phyloP scores from a whole-genome alignment of 2,888 invertebrate species.

The Microplitis deprimator region DNA sequence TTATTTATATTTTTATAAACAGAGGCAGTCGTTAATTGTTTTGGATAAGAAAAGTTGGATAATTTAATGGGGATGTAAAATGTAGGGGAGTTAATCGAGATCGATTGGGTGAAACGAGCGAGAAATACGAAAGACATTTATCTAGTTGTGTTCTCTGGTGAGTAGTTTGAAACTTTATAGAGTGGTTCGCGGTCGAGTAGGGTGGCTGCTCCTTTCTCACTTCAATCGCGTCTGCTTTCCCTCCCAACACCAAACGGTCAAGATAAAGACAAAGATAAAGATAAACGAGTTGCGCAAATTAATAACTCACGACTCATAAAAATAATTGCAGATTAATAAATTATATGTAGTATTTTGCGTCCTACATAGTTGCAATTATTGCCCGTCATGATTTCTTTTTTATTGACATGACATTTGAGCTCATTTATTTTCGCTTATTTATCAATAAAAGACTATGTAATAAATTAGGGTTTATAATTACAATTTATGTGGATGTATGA shows the following conservation, averaged over 20 bases:
- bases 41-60: slow-evolving; percentile 39
- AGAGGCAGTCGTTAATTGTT: slow-evolving; percentile 34
- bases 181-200: slow-evolving; percentile 43
- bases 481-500: no score
- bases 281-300: neutral
- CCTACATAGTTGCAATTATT: no score
- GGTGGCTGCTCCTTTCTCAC: slow-evolving; percentile 20
- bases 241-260: slow-evolving; percentile 1
- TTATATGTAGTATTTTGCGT: neutral
- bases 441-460: no score
- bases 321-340: neutral
- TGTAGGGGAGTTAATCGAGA: slow-evolving; percentile 9
- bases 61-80: slow-evolving; percentile 7
- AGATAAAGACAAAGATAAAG: neutral
- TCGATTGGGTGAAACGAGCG: slow-evolving; percentile 28
- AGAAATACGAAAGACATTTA: slow-evolving; percentile 57
- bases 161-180: slow-evolving; percentile 56
- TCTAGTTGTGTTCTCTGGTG: slow-evolving; percentile 53
- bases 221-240: neutral
- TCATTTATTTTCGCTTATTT: no score
- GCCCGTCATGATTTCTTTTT: no score
- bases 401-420: no score
- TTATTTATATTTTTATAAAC: no score
- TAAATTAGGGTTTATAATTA: no score
- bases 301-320: neutral